Evolutionary conservation across 1,140 invertebrate species (phyloP), one percentile per base, ranked within the genome.

Genomic region (Sesamia nonagrioides): DNA sequence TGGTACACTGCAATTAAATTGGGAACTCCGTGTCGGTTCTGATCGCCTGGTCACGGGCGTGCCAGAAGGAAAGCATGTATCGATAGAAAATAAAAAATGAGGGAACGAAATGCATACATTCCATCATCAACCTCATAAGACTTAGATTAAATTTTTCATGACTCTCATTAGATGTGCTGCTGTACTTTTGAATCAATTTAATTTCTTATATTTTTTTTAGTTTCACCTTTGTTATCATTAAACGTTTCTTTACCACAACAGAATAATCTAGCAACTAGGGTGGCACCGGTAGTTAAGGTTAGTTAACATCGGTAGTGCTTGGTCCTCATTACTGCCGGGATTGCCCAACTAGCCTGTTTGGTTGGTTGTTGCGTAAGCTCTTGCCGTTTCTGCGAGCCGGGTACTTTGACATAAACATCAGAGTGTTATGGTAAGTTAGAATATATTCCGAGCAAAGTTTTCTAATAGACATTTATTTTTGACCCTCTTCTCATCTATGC

Each of bases 261-360:
- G 3, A 61, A 13, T 17, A 40, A 35, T 5, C 15, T 40, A 40
- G 40, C 2, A 40, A 66, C 21, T 50, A 37, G 3, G 9, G 48
- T 18, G 15, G 1, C 35, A 58, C 21, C 35, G 40, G 71, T 42
- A 48, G 54, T 74, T 15, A 35, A 42, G 37, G 6, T 45, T 17
- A 60, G 71, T 42, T 60, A 73, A 74, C 54, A 42, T 74, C 17
- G 35, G 50, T n/a, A 33, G 66, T 71, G 61, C 37, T 42, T 42
- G 40, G 21, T 76, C 63, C 66, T 77, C 48, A 77, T 77, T 58
- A 71, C 63, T 71, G 76, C 71, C 71, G 71, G 71, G 71, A 18
- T 77, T 77, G 66, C 50, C 56, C 35, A 77, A 77, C 63, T n/a
- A 18, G 11, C 40, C 37, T 15, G 63, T 66, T 27, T 76, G 54